Evolutionary conservation across 1,140 invertebrate species (phyloP).

Genomic region (Formica exsecta): DNA sequence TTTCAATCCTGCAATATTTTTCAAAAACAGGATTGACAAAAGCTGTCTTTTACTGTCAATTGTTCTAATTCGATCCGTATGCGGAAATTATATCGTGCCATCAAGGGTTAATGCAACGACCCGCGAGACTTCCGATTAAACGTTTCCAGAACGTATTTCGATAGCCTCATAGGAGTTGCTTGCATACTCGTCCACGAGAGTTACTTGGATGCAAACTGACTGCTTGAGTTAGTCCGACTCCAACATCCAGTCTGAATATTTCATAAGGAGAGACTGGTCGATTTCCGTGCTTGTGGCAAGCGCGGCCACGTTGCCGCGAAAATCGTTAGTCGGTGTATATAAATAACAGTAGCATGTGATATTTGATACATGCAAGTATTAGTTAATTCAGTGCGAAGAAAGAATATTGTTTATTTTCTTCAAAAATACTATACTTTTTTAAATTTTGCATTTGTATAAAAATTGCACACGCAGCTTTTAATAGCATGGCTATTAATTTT

Average conservation of each 20-base stretch:
- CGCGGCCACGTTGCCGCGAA: constrained; percentile 31
- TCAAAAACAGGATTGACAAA: too few species aligned
- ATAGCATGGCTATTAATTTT: background rate
- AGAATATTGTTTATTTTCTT: background rate
- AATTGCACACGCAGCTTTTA: background rate
- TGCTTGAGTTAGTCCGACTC: constrained; percentile 45
- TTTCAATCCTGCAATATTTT: too few species aligned
- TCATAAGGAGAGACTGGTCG: constrained; percentile 63
- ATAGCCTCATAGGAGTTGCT: constrained; percentile 8
- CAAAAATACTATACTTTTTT: background rate
- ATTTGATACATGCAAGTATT: background rate
- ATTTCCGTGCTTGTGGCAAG: constrained; percentile 65
- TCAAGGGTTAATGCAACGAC: background rate
- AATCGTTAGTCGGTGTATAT: constrained; percentile 61
- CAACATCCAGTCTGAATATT: constrained; percentile 72
- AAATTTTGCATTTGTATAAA: background rate
- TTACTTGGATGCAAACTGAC: constrained; percentile 51
- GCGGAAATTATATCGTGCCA: constrained; percentile 17
- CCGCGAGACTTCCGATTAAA: constrained; percentile 30
- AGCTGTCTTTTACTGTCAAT: too few species aligned
- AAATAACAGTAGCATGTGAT: constrained; percentile 41
- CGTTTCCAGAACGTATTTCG: constrained; percentile 50
- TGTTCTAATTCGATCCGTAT: background rate
- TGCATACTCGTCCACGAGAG: constrained; percentile 18
- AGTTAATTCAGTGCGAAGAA: background rate